Base-by-base conservation (phyloP, 2,888 invertebrate species). In the Julus scanicus region DNA sequence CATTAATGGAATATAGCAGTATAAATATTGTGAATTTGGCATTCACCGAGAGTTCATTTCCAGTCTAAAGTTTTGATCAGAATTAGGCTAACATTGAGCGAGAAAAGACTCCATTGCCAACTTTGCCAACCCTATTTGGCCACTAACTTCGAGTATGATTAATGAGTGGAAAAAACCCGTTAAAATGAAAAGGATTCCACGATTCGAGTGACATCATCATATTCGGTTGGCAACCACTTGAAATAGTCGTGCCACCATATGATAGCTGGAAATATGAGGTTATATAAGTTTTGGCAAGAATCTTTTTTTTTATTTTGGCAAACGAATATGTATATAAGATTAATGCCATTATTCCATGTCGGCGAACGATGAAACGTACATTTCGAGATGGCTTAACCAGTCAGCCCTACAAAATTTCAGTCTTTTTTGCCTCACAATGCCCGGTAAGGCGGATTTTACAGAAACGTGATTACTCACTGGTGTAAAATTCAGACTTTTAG, bases 1-100 rank as follows among this genome's bases (percentile, higher is more conserved):
- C 80, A 80, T 80, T 80, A 80, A 80, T 29, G 80, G 80, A 39
- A 37, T 80, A 80, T 80, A 80, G 80, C 80, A 29, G 80, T 80
- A 80, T 37, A 80, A 80, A 80, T 80, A 80, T 80, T 80, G 80
- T 37, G 80, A 80, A 80, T 80, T 80, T 80, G 80, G 80, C 80
- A 80, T 80, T 80, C 80, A 80, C 80, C 37, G 80, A 29, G 37
- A 80, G 80, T 80, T 80, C 80, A 80, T 37, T 80, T 80, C 80
- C 80, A 80, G 80, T 80, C 15, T 39, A 80, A 80, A 80, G 80
- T 80, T 80, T 29, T 39, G 80, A 80, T 80, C 37, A 80, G 80
- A 80, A 80, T 80, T 39, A 39, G 80, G 80, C 80, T 80, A 80
- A 80, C 37, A 39, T 37, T 3, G 80, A 37, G 8, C 44, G 44